These are phyloP conservation scores for Gadopsis marmoratus DNA, from an alignment of 2,797 vertebrate genomes.

Conservation along the genomic window DNA sequence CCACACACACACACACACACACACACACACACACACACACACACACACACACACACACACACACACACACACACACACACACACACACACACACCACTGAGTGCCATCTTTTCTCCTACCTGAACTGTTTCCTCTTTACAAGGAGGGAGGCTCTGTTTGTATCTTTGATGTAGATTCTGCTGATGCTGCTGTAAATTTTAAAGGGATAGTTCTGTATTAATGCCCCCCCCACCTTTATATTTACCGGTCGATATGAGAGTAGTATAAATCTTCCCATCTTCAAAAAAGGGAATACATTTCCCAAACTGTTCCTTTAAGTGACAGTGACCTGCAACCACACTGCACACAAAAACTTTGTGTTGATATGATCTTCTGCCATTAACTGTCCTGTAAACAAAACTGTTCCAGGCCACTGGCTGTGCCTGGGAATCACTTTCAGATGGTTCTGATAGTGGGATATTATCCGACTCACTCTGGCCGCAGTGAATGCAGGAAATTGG, in stretches of 20 bases:
- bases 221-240: no score
- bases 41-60: slow-evolving; percentile 38
- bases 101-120: slow-evolving; percentile 27
- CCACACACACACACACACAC: no score
- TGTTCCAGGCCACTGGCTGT: slow-evolving; percentile 51
- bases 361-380: slow-evolving; percentile 9
- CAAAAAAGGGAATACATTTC: background rate
- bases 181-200: background rate
- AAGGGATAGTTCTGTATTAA: background rate
- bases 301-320: background rate
- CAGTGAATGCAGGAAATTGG: slow-evolving; percentile 79
- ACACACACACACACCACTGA: slow-evolving; percentile 17
- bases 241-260: no score
- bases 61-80: slow-evolving; percentile 24
- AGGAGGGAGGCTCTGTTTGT: slow-evolving; percentile 6
- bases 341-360: slow-evolving; percentile 6
- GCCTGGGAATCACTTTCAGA: slow-evolving; percentile 72
- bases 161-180: slow-evolving; percentile 5
- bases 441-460: slow-evolving; percentile 70
- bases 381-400: slow-evolving; percentile 59
- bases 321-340: slow-evolving; percentile 6
- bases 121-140: slow-evolving; percentile 24
- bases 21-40: slow-evolving; percentile 29
- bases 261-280: background rate
- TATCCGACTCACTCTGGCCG: slow-evolving; percentile 60